These are phyloP conservation scores for Phrynosoma platyrhinos DNA, from an alignment of 2,113 vertebrate species.

Conservation along the genomic window DNA sequence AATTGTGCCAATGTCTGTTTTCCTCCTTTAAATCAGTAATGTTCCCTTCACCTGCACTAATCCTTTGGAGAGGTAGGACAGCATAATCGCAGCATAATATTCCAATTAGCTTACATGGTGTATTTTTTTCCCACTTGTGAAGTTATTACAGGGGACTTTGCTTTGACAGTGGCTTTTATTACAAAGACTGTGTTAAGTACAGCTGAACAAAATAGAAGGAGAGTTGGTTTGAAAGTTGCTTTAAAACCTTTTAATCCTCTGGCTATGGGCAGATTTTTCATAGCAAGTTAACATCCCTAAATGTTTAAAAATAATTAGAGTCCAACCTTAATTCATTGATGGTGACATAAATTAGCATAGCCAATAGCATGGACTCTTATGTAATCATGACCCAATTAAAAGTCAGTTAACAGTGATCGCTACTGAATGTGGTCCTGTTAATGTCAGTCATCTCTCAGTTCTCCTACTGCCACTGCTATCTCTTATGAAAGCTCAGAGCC, in stretches of 20 bases:
- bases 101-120: conserved; percentile 30
- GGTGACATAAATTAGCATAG: accelerated
- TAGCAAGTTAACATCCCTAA: neutral
- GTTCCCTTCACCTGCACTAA: conserved; percentile 55
- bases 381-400: conserved; percentile 3
- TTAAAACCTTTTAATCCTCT: conserved; percentile 42
- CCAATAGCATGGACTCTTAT: accelerated
- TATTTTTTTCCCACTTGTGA: neutral
- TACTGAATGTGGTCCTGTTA: neutral
- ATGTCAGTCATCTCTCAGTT: neutral
- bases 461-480: neutral
- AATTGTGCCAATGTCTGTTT: neutral
- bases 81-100: conserved; percentile 37
- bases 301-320: neutral
- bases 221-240: neutral
- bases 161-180: conserved; percentile 49
- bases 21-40: conserved; percentile 53
- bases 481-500: neutral
- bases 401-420: neutral
- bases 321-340: neutral
- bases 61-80: conserved; percentile 21
- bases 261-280: conserved; percentile 33
- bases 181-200: conserved; percentile 39
- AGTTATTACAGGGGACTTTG: neutral
- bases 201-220: conserved; percentile 19